A percentile compares a stretch with the other conserved stretches of the same genome.
These are phyloP conservation scores for Morone chrysops DNA, from an alignment of 2,113 vertebrate genomes.

Conservation along the genomic window DNA sequence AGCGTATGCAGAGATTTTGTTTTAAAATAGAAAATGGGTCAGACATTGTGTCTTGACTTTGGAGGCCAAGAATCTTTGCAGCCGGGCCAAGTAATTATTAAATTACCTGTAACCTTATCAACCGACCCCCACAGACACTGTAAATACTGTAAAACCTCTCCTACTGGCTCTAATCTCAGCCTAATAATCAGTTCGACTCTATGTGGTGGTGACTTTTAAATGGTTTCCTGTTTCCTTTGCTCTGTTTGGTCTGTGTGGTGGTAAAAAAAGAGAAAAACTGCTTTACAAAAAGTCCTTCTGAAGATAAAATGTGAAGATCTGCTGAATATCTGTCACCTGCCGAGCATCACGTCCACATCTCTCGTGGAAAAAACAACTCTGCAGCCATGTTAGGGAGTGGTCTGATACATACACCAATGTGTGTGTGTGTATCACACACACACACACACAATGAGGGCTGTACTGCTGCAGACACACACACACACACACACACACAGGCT, in stretches of 20 bases:
- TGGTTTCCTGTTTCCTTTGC: too few species aligned
- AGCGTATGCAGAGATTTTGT: background rate
- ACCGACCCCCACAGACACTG: background rate
- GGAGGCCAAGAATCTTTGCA: background rate
- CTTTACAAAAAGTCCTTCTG: too few species aligned
- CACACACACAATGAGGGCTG: background rate
- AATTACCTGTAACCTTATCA: constrained; percentile 5
- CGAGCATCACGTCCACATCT: background rate
- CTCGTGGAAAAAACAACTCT: background rate
- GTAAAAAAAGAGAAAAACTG: too few species aligned
- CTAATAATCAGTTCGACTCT: too few species aligned
- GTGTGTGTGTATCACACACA: too few species aligned
- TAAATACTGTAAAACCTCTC: background rate
- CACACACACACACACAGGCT: background rate
- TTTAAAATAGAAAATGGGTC: constrained; percentile 8
- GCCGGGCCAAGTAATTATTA: constrained; percentile 15
- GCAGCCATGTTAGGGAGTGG: too few species aligned
- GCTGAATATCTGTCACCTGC: too few species aligned
- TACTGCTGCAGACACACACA: background rate
- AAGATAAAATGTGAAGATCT: too few species aligned
- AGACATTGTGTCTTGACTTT: too few species aligned
- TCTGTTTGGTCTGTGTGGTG: too few species aligned
- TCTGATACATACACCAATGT: background rate
- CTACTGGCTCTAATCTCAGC: background rate
- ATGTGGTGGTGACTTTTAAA: too few species aligned